Base-by-base conservation (phyloP, 2,797 vertebrate species). In the Amphiprion clarkii region DNA sequence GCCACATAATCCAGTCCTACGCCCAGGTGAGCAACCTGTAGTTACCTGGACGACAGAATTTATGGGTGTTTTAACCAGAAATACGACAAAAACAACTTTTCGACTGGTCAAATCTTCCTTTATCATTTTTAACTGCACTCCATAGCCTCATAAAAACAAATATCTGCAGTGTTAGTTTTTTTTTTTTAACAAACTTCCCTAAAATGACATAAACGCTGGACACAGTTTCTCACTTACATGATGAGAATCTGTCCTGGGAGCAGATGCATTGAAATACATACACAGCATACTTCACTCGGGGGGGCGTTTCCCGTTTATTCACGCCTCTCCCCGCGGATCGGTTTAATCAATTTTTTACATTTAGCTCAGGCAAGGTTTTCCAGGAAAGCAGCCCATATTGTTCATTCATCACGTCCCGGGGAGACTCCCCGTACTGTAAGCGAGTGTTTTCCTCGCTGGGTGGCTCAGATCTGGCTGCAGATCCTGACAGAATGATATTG, bases 1-100 rank as follows among this genome's bases (percentile, higher is more conserved):
- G 84, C 90, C 97, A 97, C 80, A 94, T 99, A 36, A 57, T 94
- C 57, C 95, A 92, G 79, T 96, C 96, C 0, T 97, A 97, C 1
- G 89, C 95, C 57, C 96, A 96, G 97, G 97, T 98, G 90, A 91
- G 88, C 17, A 1, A 39, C 40, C 52, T 7, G 42, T n/a, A 9
- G 7, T 36, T 10, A 36, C 33, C 33, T 36, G 33, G 31, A 7
- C 0, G 31, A 31, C 5, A 3, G 5, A 31, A 31, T 7, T 31
- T 7, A 7, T 31, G 5, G 31, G 31, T 4, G 31, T 31, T 31
- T 31, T 6, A 31, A 31, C 31, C 5, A 31, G 4, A 31, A 31
- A 7, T 31, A 31, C 31, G 7, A 7, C 1, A 31, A 31, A 31
- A 7, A 31, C 7, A 31, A 7, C 14, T 6, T 12, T 46, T 19